Evolutionary conservation across 2,888 invertebrate genomes (phyloP).

Genomic region (Cabera pusaria): DNA sequence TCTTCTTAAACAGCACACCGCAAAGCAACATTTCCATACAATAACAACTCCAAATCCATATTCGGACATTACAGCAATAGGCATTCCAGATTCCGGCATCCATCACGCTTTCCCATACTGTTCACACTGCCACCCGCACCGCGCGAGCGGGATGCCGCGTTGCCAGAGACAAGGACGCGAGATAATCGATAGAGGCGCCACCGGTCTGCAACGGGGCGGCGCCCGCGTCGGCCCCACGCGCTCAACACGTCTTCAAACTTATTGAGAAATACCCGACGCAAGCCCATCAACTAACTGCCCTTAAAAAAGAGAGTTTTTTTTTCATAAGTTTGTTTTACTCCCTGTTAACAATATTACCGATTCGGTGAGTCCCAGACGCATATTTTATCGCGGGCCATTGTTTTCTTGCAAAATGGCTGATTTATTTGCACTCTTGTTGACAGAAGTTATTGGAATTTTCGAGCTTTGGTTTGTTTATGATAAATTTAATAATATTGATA

Average conservation of each 20-base stretch:
- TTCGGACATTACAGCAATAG: background rate
- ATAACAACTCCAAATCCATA: background rate
- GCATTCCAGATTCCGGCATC: constrained; percentile 7
- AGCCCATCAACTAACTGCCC: constrained; percentile 10
- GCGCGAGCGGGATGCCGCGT: constrained; percentile 45
- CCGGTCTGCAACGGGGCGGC: constrained; percentile 70
- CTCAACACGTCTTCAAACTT: constrained; percentile 68
- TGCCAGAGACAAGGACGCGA: constrained; percentile 33
- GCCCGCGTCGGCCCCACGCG: constrained; percentile 76
- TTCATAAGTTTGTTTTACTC: constrained; percentile 70
- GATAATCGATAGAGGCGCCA: constrained; percentile 73
- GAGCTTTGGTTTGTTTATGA: no score
- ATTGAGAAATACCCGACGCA: constrained; percentile 77
- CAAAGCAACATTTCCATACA: no score
- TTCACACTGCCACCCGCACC: constrained; percentile 56
- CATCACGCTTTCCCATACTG: constrained; percentile 36
- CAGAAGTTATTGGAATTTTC: constrained; percentile 2
- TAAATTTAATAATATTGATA: no score
- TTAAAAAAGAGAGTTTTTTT: constrained; percentile 43
- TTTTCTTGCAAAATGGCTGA: constrained; percentile 50
- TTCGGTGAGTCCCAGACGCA: constrained; percentile 73
- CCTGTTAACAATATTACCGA: constrained; percentile 81
- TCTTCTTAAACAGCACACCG: no score
- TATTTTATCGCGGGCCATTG: constrained; percentile 64
- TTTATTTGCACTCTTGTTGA: constrained; percentile 44